phyloP scores from a whole-genome alignment of 2,797 vertebrate genomes.

The Micrastur ruficollis region DNA sequence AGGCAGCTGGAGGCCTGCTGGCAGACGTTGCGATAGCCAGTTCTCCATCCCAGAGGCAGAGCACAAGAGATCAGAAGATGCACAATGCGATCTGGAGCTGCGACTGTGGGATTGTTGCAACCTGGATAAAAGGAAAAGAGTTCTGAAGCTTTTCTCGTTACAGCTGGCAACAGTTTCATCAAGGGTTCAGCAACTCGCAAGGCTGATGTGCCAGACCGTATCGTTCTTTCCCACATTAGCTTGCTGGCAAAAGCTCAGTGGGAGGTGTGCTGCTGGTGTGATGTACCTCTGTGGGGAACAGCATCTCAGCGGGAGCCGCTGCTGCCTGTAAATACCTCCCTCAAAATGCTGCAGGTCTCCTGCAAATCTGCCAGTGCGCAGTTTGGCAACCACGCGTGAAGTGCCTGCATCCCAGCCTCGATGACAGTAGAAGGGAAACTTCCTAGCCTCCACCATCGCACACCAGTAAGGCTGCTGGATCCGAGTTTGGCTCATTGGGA shows the following conservation, averaged over 20 bases:
- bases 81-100: neutral
- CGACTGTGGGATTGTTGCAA: neutral
- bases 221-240: neutral
- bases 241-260: neutral
- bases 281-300: neutral
- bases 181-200: neutral
- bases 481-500: neutral
- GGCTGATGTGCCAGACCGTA: neutral
- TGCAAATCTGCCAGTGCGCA: neutral
- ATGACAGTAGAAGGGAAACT: neutral
- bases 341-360: neutral
- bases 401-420: neutral
- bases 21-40: neutral
- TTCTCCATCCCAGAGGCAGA: neutral
- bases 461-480: neutral
- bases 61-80: neutral
- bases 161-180: neutral
- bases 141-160: neutral
- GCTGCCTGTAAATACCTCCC: neutral
- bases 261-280: neutral
- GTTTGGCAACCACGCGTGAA: neutral
- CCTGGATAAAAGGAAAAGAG: neutral
- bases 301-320: neutral
- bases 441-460: neutral
- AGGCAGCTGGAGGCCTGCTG: neutral